These are phyloP conservation scores for Catocala sponsa DNA, from an alignment of 2,888 invertebrate species.

Conservation along the genomic window DNA sequence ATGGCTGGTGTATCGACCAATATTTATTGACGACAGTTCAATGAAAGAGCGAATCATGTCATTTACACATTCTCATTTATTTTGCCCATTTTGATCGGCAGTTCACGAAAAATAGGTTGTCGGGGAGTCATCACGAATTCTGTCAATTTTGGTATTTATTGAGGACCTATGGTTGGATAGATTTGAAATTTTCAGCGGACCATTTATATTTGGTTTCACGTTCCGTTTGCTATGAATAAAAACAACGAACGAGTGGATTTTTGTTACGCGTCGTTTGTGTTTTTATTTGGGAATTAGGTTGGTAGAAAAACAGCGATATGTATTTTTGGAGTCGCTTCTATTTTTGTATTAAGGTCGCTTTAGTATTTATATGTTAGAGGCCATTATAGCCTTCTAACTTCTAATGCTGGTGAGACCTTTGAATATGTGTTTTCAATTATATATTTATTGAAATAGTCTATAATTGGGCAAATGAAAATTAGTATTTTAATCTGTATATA, in stretches of 20 bases:
- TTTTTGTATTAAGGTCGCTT: too few species aligned
- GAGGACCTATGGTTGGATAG: constrained; percentile 31
- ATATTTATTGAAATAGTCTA: too few species aligned
- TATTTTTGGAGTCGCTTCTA: neutral
- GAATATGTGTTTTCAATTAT: too few species aligned
- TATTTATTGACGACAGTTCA: neutral
- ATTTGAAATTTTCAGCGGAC: constrained; percentile 26
- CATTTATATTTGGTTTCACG: constrained; percentile 40
- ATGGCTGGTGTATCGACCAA: neutral
- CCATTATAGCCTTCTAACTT: too few species aligned
- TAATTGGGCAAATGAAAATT: too few species aligned
- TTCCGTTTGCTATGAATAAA: constrained; percentile 43
- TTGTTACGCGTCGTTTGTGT: constrained; percentile 36
- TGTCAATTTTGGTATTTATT: constrained; percentile 35
- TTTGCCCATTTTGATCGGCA: neutral
- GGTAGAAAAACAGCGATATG: constrained; percentile 30
- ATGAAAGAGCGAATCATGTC: neutral
- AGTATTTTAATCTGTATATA: too few species aligned
- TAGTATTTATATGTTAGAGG: too few species aligned
- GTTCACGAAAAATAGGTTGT: neutral
- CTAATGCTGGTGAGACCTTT: too few species aligned
- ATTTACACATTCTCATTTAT: neutral
- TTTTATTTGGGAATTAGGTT: constrained; percentile 46
- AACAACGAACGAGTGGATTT: constrained; percentile 41
- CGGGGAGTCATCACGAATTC: neutral